Evolutionary conservation across 2,113 vertebrate species (phyloP).

Genomic region (Malurus alboscapulatus): DNA sequence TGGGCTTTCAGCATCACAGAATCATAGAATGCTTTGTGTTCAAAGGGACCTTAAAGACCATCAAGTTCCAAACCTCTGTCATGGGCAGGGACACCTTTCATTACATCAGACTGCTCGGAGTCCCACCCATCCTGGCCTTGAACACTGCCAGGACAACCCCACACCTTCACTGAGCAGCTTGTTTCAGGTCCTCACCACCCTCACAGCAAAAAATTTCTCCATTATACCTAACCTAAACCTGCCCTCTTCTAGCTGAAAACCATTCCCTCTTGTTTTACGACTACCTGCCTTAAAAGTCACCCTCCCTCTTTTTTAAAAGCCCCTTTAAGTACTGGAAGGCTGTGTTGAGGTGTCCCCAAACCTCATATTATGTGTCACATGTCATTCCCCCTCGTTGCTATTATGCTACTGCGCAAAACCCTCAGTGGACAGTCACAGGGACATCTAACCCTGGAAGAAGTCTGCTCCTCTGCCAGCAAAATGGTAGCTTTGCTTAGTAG

Average conservation of each 20-base stretch:
- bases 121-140: background rate
- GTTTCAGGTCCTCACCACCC: background rate
- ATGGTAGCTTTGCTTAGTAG: background rate
- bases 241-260: background rate
- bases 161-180: background rate
- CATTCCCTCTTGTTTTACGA: background rate
- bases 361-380: rapidly evolving
- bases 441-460: background rate
- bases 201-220: background rate
- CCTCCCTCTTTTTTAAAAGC: background rate
- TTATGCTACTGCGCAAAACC: background rate
- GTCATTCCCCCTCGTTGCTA: background rate
- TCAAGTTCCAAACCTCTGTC: background rate
- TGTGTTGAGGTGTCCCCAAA: background rate
- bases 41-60: background rate
- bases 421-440: background rate
- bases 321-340: background rate
- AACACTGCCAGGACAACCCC: background rate
- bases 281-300: background rate
- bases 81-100: background rate
- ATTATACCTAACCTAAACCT: background rate
- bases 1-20: background rate
- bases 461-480: background rate
- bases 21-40: background rate
- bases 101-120: background rate